A percentile compares a stretch with the other conserved stretches of the same genome.
Conservation (phyloP, 2,113 vertebrate species). For the Paratilapia polleni region DNA sequence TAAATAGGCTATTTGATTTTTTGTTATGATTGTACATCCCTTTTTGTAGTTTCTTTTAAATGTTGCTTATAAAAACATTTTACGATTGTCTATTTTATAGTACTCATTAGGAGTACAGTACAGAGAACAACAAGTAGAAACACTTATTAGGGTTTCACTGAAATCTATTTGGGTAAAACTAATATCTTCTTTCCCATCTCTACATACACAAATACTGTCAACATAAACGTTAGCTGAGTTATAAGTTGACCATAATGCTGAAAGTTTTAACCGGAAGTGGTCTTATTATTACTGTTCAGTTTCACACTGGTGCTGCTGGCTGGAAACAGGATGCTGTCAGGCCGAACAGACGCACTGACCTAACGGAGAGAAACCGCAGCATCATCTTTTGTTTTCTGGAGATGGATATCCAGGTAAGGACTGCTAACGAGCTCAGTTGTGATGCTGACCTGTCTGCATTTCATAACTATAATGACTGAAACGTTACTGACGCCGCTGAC, state of each 20-base stretch:
- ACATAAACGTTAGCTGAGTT: neutral
- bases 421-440: neutral
- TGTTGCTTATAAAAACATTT: too few species aligned
- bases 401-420: slow-evolving; percentile 63
- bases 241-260: slow-evolving; percentile 11
- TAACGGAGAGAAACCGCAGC: slow-evolving; percentile 63
- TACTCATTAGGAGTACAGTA: neutral
- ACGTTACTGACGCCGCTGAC: neutral
- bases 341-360: slow-evolving; percentile 56
- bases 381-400: slow-evolving; percentile 70
- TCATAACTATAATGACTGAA: neutral
- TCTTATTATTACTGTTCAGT: too few species aligned
- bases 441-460: neutral
- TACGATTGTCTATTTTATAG: neutral
- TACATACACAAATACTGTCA: neutral
- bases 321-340: slow-evolving; percentile 65
- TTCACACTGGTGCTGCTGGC: slow-evolving; percentile 20
- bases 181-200: neutral
- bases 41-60: fast-evolving
- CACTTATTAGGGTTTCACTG: neutral
- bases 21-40: neutral
- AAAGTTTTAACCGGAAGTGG: slow-evolving; percentile 32
- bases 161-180: neutral
- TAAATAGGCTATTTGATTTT: neutral
- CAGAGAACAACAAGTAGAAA: neutral